Evolutionary conservation across 2,113 vertebrate genomes (phyloP), one percentile per base, ranked within the genome.

Genomic region (Climacteris rufus): DNA sequence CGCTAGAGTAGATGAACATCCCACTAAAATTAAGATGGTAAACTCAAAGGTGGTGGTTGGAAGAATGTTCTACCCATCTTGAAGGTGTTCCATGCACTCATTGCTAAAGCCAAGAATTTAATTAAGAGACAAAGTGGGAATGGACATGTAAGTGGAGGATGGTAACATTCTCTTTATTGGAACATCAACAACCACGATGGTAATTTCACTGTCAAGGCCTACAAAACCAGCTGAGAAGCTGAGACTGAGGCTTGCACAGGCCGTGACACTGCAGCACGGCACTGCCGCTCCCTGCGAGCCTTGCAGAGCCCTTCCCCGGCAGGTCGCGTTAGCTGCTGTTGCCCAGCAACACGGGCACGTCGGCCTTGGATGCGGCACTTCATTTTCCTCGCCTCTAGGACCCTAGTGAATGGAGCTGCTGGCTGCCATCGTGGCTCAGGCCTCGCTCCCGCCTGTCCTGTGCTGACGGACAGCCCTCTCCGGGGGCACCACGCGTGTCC

Each of bases 191-290:
- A 18, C 19, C 4, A 40, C 13, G 8, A 6, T 8, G 22, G 6
- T 14, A 7, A 31, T 19, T 20, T 53, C 15, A 13, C 0, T 28
- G 53, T 20, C 17, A 27, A 28, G 39, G 23, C 60, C 33, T 13
- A 15, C 22, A 57, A 18, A 33, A 8, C 22, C 12, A 8, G 10
- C 8, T 3, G 5, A 24, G 47, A 4, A 37, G 40, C 11, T 7
- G 75, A 25, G 45, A 17, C 19, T 5, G 21, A 11, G 59, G 24
- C 14, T 14, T 2, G 35, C 39, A 2, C 24, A 40, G 65, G 27
- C 31, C n/a, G 1, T 0, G 5, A 9, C 37, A 0, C 15, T 9
- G n/a, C 14, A 11, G 2, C 19, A 1, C 24, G 11, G n/a, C 4
- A 2, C 35, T 4, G 37, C 59, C 8, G 13, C 50, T 31, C 27